Evolutionary conservation across 2,113 vertebrate genomes (phyloP).

Genomic region (Xenus cinereus): DNA sequence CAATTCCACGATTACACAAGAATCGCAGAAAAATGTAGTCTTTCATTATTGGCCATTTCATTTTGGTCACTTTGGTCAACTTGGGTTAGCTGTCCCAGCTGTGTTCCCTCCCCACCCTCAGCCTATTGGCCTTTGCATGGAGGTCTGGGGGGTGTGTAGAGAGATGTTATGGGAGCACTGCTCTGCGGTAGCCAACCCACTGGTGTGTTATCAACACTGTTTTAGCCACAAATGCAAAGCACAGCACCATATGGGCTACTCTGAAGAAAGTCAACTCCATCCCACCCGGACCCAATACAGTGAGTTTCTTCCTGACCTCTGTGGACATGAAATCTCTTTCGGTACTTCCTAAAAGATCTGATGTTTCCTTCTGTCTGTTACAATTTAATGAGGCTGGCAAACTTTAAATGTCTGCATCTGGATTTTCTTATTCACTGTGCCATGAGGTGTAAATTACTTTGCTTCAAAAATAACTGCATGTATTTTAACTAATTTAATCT

Average conservation of each 20-base stretch:
- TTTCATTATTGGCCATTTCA: neutral
- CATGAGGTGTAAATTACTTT: neutral
- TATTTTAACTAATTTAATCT: neutral
- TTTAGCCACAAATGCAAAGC: neutral
- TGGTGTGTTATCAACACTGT: neutral
- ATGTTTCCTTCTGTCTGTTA: neutral
- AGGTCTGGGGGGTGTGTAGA: neutral
- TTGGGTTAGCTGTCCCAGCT: neutral
- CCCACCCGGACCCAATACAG: neutral
- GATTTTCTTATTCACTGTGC: neutral
- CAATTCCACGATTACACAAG: rapidly evolving
- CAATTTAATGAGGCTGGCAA: neutral
- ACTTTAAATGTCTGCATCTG: neutral
- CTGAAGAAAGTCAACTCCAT: neutral
- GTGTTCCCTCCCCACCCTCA: neutral
- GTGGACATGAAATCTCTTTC: neutral
- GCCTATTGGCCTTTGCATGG: neutral
- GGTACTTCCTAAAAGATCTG: neutral
- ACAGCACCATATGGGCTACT: neutral
- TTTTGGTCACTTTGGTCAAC: neutral
- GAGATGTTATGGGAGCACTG: neutral
- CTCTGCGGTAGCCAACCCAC: neutral
- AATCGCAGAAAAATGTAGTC: rapidly evolving
- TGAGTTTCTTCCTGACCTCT: neutral
- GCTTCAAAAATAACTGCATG: neutral